phyloP scores from a whole-genome alignment of 2,113 vertebrate species.

The Phocoena phocoena region DNA sequence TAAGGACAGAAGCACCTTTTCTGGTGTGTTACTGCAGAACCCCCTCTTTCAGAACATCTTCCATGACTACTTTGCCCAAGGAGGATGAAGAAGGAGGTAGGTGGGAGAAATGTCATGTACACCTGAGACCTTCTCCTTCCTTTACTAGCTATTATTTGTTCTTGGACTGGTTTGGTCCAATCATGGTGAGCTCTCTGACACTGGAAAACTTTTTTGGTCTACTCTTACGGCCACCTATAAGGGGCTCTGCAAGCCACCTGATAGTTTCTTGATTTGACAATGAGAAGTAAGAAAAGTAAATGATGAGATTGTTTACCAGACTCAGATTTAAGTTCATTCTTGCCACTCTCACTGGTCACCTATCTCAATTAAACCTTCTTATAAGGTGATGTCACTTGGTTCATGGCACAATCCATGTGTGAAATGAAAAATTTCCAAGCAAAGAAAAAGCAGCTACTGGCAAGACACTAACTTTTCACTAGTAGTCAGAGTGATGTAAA shows the following conservation, averaged over 20 bases:
- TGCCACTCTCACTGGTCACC: not conserved
- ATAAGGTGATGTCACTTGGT: not conserved
- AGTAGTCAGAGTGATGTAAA: not conserved
- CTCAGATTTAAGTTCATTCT: not conserved
- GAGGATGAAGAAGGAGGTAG: not conserved
- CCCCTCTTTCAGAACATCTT: not conserved
- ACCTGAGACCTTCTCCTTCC: not conserved
- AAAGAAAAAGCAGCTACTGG: not conserved
- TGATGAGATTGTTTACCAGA: not conserved
- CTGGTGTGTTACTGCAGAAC: not conserved
- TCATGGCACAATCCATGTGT: not conserved
- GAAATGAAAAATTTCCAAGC: not conserved
- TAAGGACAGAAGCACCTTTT: not conserved
- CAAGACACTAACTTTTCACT: not conserved
- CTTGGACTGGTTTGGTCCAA: not conserved
- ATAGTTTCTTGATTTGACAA: not conserved
- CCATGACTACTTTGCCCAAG: not conserved
- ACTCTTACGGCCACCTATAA: not conserved
- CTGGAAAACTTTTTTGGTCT: not conserved
- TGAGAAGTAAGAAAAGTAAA: not conserved
- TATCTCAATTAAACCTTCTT: not conserved
- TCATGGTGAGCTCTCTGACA: not conserved
- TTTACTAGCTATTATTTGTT: not conserved
- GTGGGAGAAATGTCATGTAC: not conserved
- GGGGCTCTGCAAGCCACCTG: not conserved